These are phyloP conservation scores for Taurulus bubalis DNA, from an alignment of 2,113 vertebrate species.

Conservation along the genomic window DNA sequence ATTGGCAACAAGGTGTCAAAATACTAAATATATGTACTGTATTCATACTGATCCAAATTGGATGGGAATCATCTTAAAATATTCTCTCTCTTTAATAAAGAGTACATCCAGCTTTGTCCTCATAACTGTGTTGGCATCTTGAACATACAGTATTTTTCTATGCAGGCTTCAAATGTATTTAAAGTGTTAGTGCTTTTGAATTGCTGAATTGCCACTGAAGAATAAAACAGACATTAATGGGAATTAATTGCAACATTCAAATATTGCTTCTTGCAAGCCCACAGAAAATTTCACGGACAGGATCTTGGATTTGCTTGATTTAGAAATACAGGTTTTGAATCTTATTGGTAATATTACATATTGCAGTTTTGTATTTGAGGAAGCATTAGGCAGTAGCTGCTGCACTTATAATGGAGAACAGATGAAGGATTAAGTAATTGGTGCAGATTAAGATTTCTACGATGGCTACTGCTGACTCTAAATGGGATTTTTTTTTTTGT, in stretches of 20 bases:
- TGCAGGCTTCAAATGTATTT: slow-evolving; percentile 23
- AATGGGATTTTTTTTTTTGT: slow-evolving; percentile 51
- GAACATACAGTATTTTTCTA: background rate
- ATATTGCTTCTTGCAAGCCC: background rate
- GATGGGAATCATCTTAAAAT: slow-evolving; percentile 11
- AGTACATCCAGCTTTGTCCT: slow-evolving; percentile 3
- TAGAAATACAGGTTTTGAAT: slow-evolving; percentile 32
- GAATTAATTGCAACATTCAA: slow-evolving; percentile 37
- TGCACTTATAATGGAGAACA: slow-evolving; percentile 12
- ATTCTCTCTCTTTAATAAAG: background rate
- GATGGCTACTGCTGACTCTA: slow-evolving; percentile 41
- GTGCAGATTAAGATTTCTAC: slow-evolving; percentile 36
- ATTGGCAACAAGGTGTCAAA: background rate
- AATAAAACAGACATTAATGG: slow-evolving; percentile 22
- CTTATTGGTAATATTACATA: slow-evolving; percentile 1
- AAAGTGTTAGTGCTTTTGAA: slow-evolving; percentile 11
- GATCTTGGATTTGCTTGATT: slow-evolving; percentile 29
- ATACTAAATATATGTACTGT: background rate
- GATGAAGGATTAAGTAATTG: slow-evolving; percentile 29
- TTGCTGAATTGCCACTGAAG: background rate
- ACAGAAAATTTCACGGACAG: slow-evolving; percentile 18
- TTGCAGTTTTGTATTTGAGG: slow-evolving; percentile 5
- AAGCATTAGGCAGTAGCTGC: background rate
- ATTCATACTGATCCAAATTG: slow-evolving; percentile 15
- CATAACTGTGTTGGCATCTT: background rate